Evolutionary conservation across 2,113 vertebrate genomes (phyloP).

Genomic region (Asarcornis scutulata): DNA sequence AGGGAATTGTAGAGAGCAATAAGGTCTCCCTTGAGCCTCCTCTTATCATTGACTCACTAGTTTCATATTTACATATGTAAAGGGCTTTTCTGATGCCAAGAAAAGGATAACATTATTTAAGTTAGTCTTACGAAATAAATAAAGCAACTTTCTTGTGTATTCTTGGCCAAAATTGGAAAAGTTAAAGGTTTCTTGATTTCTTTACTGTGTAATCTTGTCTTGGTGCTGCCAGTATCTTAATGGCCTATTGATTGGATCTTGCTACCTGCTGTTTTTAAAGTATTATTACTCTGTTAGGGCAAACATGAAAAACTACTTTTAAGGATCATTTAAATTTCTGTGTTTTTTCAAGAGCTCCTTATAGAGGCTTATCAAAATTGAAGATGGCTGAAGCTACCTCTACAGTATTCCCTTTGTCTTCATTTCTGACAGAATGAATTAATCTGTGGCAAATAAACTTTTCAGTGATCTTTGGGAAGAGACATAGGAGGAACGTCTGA

Average conservation of each 20-base stretch:
- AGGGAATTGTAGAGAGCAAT: no score
- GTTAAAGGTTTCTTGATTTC: slow-evolving; percentile 56
- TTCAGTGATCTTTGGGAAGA: not conserved
- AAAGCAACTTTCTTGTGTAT: slow-evolving; percentile 29
- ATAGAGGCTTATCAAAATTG: slow-evolving; percentile 36
- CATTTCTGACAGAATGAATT: slow-evolving; percentile 43
- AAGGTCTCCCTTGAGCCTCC: no score
- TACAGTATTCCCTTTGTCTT: slow-evolving; percentile 13
- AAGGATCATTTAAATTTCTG: slow-evolving; percentile 37
- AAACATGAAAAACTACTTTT: slow-evolving; percentile 69
- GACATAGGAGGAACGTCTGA: not conserved
- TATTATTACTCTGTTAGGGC: slow-evolving; percentile 43
- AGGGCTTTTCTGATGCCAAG: not conserved
- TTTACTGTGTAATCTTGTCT: slow-evolving; percentile 37
- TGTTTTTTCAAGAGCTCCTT: slow-evolving; percentile 64
- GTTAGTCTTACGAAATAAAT: slow-evolving; percentile 43
- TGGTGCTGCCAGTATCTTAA: slow-evolving; percentile 44
- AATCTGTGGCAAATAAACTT: not conserved
- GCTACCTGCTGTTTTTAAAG: slow-evolving; percentile 48
- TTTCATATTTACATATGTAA: not conserved
- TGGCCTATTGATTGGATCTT: slow-evolving; percentile 62
- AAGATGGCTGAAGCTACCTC: slow-evolving; percentile 41
- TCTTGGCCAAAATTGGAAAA: slow-evolving; percentile 57
- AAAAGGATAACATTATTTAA: slow-evolving; percentile 20
- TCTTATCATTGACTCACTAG: not conserved